Base-by-base conservation (phyloP, 2,797 vertebrate genomes). In the Sternarchorhynchus goeldii region DNA sequence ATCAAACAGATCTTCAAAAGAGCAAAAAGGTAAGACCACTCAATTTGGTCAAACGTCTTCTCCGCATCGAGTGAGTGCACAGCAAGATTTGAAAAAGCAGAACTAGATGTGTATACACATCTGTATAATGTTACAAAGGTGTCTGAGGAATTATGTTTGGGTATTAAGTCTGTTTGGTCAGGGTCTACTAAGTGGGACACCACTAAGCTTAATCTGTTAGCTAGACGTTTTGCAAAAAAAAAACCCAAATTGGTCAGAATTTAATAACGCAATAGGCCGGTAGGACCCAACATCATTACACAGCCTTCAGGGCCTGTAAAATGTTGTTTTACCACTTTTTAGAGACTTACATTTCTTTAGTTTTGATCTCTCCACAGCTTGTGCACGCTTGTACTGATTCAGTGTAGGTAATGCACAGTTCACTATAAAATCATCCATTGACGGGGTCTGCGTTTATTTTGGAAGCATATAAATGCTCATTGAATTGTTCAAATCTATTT, bases 131-230 rank as follows among this genome's bases (percentile, higher is more conserved):
- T 75, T 69, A 4, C 60, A 67, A 20, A 68, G 20, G 3, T 25
- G 6, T 7, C 29, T 1, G 34, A 76, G 4, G 55, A 66, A 18
- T 72, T 66, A 59, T 17, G 6, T 6, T 71, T 36, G 50, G 50
- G 58, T 59, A 71, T 76, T 1, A 76, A 76, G 5, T 50, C 59
- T 2, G 21, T 80, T 75, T 81, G 59, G 62, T 74, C 63, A 17
- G 56, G 16, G 7, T 75, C 56, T 17, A 55, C 41, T 25, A 79
- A 16, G 2, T 75, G 17, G 2, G 16, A 41, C 29, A 79, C 57
- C 21, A 79, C 34, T 14, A 12, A 32, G 2, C 32, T 79, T 53
- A 79, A 25, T 31, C 73, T 65, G 29, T 12, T 5, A 25, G 60
- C 64, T 25, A 78, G 58, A 14, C 2, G 66, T 73, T 73, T 67